These are phyloP conservation scores for Episyrphus balteatus DNA, from an alignment of 1,140 invertebrate species.

Conservation along the genomic window DNA sequence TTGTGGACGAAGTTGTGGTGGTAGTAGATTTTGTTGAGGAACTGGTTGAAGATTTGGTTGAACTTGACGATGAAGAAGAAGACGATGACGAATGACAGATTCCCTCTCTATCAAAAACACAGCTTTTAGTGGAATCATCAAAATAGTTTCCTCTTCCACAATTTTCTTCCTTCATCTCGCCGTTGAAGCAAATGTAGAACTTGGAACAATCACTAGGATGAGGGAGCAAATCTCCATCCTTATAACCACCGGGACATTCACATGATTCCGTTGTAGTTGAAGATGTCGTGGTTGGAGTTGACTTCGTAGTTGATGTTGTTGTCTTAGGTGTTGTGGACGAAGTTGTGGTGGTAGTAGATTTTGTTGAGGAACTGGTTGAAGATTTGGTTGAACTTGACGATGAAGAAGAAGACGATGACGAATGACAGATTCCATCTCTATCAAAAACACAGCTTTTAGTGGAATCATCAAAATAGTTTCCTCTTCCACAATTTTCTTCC, in stretches of 20 bases:
- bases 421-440: neutral
- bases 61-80: no score
- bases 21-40: no score
- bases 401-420: no score
- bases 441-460: constrained; percentile 10
- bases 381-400: no score
- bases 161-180: constrained; percentile 11
- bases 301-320: no score
- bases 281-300: no score
- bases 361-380: no score
- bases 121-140: constrained; percentile 8
- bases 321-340: no score
- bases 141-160: constrained; percentile 24
- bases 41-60: no score
- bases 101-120: constrained; percentile 4
- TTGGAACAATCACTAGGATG: constrained; percentile 20
- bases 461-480: constrained; percentile 16
- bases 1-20: no score
- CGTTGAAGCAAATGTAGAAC: constrained; percentile 18
- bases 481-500: constrained; percentile 17
- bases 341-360: no score
- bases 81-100: no score
- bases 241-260: constrained; percentile 11
- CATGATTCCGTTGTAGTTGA: neutral
- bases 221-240: constrained; percentile 10